Base-by-base conservation (phyloP, 1,140 invertebrate genomes). In the Thaumatotibia leucotreta region DNA sequence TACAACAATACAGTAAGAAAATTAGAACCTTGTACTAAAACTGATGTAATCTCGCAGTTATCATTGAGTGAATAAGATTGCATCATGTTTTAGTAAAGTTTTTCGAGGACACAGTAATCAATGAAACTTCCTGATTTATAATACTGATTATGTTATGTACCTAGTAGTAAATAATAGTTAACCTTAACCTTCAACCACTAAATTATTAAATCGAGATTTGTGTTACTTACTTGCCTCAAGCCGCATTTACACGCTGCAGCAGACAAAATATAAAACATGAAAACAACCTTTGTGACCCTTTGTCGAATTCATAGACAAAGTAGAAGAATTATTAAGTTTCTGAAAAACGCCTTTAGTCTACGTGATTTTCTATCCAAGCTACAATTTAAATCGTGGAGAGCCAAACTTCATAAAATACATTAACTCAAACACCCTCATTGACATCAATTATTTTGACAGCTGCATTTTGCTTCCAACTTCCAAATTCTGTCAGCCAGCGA, bases 401-500 rank as follows among this genome's bases (percentile, higher is more conserved):
- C 35, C 5, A 0, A n/a, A 4, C 35, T 5, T 17, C 39, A 17
- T 17, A 17, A 45, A 45, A 17, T 6, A n/a, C 3, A 1, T 8
- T 1, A 4, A 11, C 52, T 58, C 4, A 24, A 58, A 58, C n/a
- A 58, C 5, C n/a, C 29, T 29, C 52, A 14, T 11, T 58, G 52
- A 27, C 24, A 58, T n/a, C n/a, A n/a, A n/a, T n/a, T 11, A 58
- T 27, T n/a, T 58, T 58, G 52, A 58, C 52, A 58, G 39, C 5
- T 58, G 52, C 29, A n/a, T 54, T 54, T 27, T 54, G 52, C 52
- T 58, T 58, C 52, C n/a, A n/a, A n/a, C 52, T 58, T 58, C 52
- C 11, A 58, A 58, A 29, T 29, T 31, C 29, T 58, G 27, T 31
- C 14, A n/a, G n/a, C n/a, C n/a, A n/a, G n/a, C n/a, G n/a, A n/a